Conservation (phyloP, 2,113 vertebrate genomes). For the Amphiprion percula region DNA sequence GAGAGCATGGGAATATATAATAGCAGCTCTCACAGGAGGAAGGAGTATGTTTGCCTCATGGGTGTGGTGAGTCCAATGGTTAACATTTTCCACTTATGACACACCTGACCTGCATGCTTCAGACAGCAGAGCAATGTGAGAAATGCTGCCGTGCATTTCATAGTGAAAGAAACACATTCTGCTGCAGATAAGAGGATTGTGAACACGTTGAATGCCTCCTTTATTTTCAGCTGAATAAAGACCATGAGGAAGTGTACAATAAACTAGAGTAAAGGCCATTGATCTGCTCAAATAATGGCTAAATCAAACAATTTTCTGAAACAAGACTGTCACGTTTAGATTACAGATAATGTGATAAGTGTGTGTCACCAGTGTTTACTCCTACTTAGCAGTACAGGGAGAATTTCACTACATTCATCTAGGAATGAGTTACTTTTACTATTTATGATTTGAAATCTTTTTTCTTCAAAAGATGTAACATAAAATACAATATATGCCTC, state of each 20-base stretch:
- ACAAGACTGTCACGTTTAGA: too few relatives aligned
- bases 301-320: not conserved
- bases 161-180: not conserved
- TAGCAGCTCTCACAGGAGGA: not conserved
- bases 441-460: too few relatives aligned
- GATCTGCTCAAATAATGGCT: not conserved
- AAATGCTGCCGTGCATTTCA: constrained; percentile 22
- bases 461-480: too few relatives aligned
- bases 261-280: not conserved
- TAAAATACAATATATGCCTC: too few relatives aligned
- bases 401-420: too few relatives aligned
- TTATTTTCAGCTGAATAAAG: not conserved
- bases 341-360: not conserved
- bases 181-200: not conserved
- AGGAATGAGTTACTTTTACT: too few relatives aligned
- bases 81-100: constrained; percentile 44
- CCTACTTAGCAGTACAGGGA: not conserved
- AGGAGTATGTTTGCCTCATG: constrained; percentile 39
- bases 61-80: constrained; percentile 58
- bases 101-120: constrained; percentile 19
- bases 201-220: not conserved
- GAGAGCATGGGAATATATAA: constrained; percentile 5
- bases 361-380: not conserved
- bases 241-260: not conserved
- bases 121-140: not conserved